Base-by-base conservation (phyloP, 1,140 invertebrate species). In the Brevipalpus yothersi region DNA sequence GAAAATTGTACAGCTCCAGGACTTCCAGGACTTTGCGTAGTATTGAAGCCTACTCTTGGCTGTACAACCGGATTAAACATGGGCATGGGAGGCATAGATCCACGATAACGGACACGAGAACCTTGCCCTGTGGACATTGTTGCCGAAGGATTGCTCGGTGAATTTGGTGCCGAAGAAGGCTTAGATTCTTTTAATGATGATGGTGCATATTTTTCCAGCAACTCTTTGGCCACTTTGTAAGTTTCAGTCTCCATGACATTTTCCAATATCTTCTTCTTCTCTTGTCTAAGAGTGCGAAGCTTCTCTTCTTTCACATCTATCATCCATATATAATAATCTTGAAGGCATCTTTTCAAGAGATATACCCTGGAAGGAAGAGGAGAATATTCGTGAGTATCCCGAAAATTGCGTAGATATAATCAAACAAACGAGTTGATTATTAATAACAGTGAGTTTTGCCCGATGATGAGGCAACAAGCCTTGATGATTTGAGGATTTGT, bases 191-290 rank as follows among this genome's bases (percentile, higher is more conserved):
- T 53, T 13, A 80, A 67, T 66, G 79, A 75, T 62, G 80, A 78
- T 42, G 79, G 79, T 58, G 81, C 86, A 77, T 82, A 93, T 70
- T 85, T 88, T 68, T 90, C 81, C 56, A 94, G 73, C 65, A 94
- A 86, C 71, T 87, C 81, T 73, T 84, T 89, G 2, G 88, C 89
- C 66, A 90, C 86, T 75, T 95, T 96, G 70, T 94, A 98, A 1
- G 89, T 95, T 74, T 96, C 92, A 54, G 81, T 96, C 69, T 96
- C 90, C 79, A 89, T 94, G 41, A 97, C 90, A 71, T 91, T 82
- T 68, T 96, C 89, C 51, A 97, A 73, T 65, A 96, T 82, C 70
- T 84, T 80, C 69, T 83, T 84, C 68, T 90, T 93, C 65, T 88
- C 79, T 59, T 80, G 78, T 64, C 80, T 76, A 67, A 93, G 77